Percentiles rank a stretch among this genome's conserved stretches.
Conservation (phyloP, 2,113 vertebrate species). For the Strix aluco region DNA sequence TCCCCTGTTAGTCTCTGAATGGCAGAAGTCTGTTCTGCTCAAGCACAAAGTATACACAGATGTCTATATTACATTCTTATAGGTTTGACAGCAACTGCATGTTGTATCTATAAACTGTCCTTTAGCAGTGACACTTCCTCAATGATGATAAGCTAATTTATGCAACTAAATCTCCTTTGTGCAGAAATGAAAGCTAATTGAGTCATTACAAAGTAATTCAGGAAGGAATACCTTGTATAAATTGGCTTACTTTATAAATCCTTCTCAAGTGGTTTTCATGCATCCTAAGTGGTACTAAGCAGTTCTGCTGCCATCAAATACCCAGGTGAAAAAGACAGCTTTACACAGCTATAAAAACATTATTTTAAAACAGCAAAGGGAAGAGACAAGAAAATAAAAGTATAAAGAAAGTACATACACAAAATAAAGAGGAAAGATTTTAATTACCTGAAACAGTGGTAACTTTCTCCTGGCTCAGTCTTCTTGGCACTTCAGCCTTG, state of each 20-base stretch:
- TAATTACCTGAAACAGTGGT: constrained; percentile 63
- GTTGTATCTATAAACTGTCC: constrained; percentile 99
- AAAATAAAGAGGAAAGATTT: neutral
- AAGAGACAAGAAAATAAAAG: constrained; percentile 8
- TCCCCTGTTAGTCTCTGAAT: constrained; percentile 96
- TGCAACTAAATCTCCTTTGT: constrained; percentile 98
- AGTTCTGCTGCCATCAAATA: constrained; percentile 65
- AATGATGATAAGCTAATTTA: constrained; percentile 99
- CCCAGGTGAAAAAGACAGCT: constrained; percentile 32
- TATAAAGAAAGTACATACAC: neutral
- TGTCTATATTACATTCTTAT: constrained; percentile 97
- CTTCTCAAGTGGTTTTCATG: constrained; percentile 87
- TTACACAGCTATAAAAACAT: constrained; percentile 27
- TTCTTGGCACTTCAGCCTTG: constrained; percentile 24
- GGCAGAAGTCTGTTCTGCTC: constrained; percentile 98
- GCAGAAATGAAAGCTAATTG: constrained; percentile 99
- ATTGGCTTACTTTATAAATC: constrained; percentile 99
- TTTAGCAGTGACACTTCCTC: constrained; percentile 98
- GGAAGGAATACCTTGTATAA: constrained; percentile 92
- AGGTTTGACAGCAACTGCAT: constrained; percentile 96
- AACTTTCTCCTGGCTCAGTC: constrained; percentile 10
- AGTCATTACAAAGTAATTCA: constrained; percentile 99
- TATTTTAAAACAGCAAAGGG: constrained; percentile 16
- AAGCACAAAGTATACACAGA: constrained; percentile 99
- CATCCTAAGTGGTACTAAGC: constrained; percentile 83